Base-by-base conservation (phyloP, 23 tunicate genomes). In the Halocynthia aurantium region DNA sequence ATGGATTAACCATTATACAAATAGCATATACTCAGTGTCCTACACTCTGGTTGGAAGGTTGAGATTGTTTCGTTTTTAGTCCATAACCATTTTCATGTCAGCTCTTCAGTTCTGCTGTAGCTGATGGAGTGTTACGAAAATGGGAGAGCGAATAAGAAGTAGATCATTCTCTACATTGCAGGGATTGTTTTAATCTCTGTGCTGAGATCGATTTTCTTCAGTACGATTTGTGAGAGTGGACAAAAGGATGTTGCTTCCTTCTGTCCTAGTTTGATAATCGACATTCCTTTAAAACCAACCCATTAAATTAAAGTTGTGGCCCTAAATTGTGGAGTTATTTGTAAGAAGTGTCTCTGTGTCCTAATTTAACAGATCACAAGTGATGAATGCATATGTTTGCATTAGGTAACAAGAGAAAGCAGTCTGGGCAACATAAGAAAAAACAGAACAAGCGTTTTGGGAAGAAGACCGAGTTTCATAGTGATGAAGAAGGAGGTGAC, bases 391-490 rank as follows among this genome's bases (percentile, higher is more conserved):
- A 2, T n/a, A 13, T 58, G 17, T 58, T 58, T 58, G 63, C 17
- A 13, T 13, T n/a, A 58, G n/a, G 15, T 58, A 58, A 49, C 19
- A 21, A 20, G 13, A 20, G 19, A 49, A 54, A 56, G n/a, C 50
- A 62, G 63, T 12, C 60, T 21, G 78, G 62, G 67, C 78, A 74
- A 10, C 55, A 55, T 19, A 13, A 74, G 60, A 53, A 74, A 50
- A 54, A 10, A 54, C 22, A 54, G 22, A n/a, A 74, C 8, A 18
- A 54, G 55, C 10, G 15, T 8, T 62, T 62, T 9, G 75, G 78
- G 8, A 74, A 74, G 21, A 74, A n/a, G 57, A 74, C 78, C 5
- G 31, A n/a, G 57, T 74, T 74, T 54, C 64, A 74, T 21, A 71
- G 76, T 49, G 78, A 74, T 49, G 78, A 54, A 54, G 78, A 74